These are phyloP conservation scores for Clarias laeviceps DNA, from an alignment of 2,797 vertebrate genomes.

Conservation along the genomic window DNA sequence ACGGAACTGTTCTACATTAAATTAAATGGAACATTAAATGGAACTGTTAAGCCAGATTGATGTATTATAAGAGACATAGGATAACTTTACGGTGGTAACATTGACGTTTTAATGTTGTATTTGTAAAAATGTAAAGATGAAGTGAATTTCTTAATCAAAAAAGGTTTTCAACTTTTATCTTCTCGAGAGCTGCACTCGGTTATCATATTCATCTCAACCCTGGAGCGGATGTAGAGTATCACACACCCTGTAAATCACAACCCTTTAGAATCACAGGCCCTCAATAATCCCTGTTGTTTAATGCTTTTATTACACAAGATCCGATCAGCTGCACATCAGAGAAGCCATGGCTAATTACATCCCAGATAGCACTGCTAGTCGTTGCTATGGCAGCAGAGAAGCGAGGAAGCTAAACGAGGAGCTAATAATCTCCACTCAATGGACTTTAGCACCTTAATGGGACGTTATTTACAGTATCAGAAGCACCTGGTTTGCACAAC, in stretches of 20 bases:
- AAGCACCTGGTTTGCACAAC: neutral
- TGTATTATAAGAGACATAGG: no score
- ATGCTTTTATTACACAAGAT: neutral
- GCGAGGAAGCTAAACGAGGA: neutral
- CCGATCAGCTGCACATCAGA: neutral
- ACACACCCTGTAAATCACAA: neutral
- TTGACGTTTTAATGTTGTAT: no score
- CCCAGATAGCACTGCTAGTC: neutral
- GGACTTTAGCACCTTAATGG: slow-evolving; percentile 9
- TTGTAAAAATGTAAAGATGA: no score
- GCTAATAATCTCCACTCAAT: neutral
- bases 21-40: no score
- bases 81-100: neutral
- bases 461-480: neutral
- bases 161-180: neutral
- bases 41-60: no score
- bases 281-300: neutral
- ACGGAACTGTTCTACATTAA: no score
- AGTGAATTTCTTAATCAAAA: neutral
- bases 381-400: neutral
- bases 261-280: neutral
- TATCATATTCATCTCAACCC: neutral
- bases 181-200: neutral
- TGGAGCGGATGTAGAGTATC: neutral
- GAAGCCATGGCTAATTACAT: neutral